These are phyloP conservation scores for Austrolebias charrua DNA, from an alignment of 2,797 vertebrate species.

Conservation along the genomic window DNA sequence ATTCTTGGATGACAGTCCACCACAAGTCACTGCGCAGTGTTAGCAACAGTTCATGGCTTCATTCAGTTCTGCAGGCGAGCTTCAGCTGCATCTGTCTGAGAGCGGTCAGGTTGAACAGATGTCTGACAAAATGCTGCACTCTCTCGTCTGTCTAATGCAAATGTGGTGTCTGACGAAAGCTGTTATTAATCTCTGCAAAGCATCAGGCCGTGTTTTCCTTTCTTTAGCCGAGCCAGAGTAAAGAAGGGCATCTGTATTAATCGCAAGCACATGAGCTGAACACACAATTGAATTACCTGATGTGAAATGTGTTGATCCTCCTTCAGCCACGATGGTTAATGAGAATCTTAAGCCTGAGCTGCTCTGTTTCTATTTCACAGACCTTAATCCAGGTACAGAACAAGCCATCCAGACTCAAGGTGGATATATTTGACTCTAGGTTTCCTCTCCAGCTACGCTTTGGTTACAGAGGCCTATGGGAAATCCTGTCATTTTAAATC, in stretches of 20 bases:
- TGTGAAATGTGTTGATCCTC: constrained; percentile 39
- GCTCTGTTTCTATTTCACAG: constrained; percentile 26
- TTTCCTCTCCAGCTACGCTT: constrained; percentile 47
- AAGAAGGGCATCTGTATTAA: constrained; percentile 34
- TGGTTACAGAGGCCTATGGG: constrained; percentile 50
- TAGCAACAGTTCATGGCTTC: constrained; percentile 72
- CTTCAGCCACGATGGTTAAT: constrained; percentile 26
- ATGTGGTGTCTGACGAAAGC: constrained; percentile 54
- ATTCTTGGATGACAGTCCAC: constrained; percentile 75
- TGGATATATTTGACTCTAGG: constrained; percentile 55
- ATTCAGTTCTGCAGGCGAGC: constrained; percentile 53
- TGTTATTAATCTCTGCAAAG: constrained; percentile 58
- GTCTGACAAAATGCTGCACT: constrained; percentile 64
- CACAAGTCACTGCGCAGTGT: constrained; percentile 67
- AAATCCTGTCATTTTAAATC: constrained; percentile 67
- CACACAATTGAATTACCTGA: constrained; percentile 37
- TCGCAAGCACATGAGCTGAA: constrained; percentile 37
- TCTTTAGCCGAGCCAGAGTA: constrained; percentile 37
- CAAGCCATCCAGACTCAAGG: constrained; percentile 40
- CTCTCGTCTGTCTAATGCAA: constrained; percentile 57
- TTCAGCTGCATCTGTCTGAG: constrained; percentile 53
- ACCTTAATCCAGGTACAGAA: constrained; percentile 28
- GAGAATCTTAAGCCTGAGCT: constrained; percentile 40
- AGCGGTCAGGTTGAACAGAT: constrained; percentile 62
- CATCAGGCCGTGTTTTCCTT: constrained; percentile 48